Percentiles rank a stretch among this genome's conserved stretches.
Conservation (phyloP, 2,888 invertebrate genomes). For the Laothoe populi region DNA sequence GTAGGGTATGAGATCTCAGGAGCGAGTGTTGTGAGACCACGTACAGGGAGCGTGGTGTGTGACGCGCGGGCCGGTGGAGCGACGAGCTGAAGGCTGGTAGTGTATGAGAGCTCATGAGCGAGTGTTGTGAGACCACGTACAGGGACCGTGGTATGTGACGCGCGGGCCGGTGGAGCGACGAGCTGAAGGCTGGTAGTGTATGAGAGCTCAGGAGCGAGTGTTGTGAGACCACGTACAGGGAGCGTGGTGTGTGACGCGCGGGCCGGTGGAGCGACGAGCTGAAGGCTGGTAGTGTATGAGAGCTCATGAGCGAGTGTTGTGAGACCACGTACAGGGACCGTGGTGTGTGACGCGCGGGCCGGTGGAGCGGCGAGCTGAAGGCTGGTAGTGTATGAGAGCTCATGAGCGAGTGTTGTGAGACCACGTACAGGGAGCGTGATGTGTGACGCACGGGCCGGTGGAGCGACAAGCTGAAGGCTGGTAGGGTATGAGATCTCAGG, state of each 20-base stretch:
- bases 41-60: background rate
- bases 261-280: conserved; percentile 4
- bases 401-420: conserved; percentile 23
- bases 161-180: conserved; percentile 1
- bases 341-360: background rate
- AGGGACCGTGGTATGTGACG: background rate
- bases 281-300: conserved; percentile 1
- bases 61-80: conserved; percentile 3
- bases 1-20: conserved; percentile 16
- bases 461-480: conserved; percentile 3
- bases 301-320: conserved; percentile 23
- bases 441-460: background rate
- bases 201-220: conserved; percentile 23
- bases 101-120: conserved; percentile 21
- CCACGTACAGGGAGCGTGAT: background rate
- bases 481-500: conserved; percentile 1
- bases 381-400: conserved; percentile 11
- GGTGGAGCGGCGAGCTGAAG: conserved; percentile 2
- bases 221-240: conserved; percentile 15
- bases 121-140: conserved; percentile 20
- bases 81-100: background rate
- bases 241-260: background rate
- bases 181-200: background rate
- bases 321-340: conserved; percentile 7
- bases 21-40: conserved; percentile 21